phyloP scores from a whole-genome alignment of 1,140 invertebrate genomes.

The Drosophila rufa region DNA sequence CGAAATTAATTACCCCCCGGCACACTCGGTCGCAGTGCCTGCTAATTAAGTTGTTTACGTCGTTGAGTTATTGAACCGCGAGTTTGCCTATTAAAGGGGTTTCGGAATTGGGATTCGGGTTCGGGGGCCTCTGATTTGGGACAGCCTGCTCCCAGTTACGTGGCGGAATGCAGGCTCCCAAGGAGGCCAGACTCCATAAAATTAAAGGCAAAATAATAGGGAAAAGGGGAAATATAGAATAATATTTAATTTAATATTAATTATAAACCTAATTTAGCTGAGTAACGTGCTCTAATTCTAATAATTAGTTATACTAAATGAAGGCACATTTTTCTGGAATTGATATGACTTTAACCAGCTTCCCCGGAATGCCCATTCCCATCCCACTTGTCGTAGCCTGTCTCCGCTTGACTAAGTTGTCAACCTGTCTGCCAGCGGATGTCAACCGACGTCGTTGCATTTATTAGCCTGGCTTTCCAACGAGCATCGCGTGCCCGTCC shows the following conservation, averaged over 20 bases:
- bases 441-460: slow-evolving; percentile 61
- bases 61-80: slow-evolving; percentile 77
- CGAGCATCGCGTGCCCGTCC: slow-evolving; percentile 68
- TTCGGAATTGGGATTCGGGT: slow-evolving; percentile 1
- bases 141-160: slow-evolving; percentile 38
- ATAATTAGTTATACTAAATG: rapidly evolving
- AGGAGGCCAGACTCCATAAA: slow-evolving; percentile 13
- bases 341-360: neutral
- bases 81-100: slow-evolving; percentile 24
- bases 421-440: slow-evolving; percentile 61
- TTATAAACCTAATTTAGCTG: too few relatives aligned
- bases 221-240: neutral
- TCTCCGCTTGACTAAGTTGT: slow-evolving; percentile 71
- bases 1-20: slow-evolving; percentile 74
- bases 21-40: slow-evolving; percentile 40
- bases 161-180: slow-evolving; percentile 48
- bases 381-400: neutral
- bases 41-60: slow-evolving; percentile 82
- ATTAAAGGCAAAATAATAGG: neutral
- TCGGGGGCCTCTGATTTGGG: slow-evolving; percentile 46
- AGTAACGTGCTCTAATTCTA: neutral
- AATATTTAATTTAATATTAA: neutral
- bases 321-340: neutral
- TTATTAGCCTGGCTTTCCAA: slow-evolving; percentile 55
- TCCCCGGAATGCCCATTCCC: too few relatives aligned